Percentiles rank a stretch among this genome's conserved stretches.
Conservation (phyloP, 2,797 vertebrate species). For the Danio albolineatus region DNA sequence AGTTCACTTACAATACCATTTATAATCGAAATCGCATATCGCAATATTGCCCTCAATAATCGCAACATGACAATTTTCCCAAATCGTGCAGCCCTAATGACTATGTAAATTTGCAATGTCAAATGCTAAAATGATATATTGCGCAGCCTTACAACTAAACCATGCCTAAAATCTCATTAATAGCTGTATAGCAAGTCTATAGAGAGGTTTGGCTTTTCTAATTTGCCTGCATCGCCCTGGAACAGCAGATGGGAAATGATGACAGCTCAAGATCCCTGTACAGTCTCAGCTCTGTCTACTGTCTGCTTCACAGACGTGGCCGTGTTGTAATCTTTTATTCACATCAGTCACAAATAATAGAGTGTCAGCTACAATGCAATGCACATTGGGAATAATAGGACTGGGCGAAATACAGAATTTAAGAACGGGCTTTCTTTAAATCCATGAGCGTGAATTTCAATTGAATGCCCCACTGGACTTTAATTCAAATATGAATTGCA, state of each 20-base stretch:
- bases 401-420: neutral
- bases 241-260: conserved; percentile 49
- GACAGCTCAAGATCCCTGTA: conserved; percentile 50
- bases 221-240: conserved; percentile 23
- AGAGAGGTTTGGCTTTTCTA: conserved; percentile 32
- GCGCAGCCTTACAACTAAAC: neutral
- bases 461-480: neutral
- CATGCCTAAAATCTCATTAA: conserved; percentile 40
- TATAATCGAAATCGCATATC: too few species aligned
- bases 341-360: conserved; percentile 41
- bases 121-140: too few species aligned
- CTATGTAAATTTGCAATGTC: too few species aligned
- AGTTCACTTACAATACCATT: too few species aligned
- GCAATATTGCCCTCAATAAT: too few species aligned
- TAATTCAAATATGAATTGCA: neutral
- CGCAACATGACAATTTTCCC: too few species aligned
- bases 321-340: conserved; percentile 52
- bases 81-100: too few species aligned
- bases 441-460: neutral
- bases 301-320: conserved; percentile 39
- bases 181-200: conserved; percentile 33
- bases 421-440: neutral
- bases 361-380: conserved; percentile 31
- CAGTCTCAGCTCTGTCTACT: conserved; percentile 17
- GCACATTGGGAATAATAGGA: neutral